These are phyloP conservation scores for Sebastolobus alascanus DNA, from an alignment of 2,797 vertebrate genomes.

Conservation along the genomic window DNA sequence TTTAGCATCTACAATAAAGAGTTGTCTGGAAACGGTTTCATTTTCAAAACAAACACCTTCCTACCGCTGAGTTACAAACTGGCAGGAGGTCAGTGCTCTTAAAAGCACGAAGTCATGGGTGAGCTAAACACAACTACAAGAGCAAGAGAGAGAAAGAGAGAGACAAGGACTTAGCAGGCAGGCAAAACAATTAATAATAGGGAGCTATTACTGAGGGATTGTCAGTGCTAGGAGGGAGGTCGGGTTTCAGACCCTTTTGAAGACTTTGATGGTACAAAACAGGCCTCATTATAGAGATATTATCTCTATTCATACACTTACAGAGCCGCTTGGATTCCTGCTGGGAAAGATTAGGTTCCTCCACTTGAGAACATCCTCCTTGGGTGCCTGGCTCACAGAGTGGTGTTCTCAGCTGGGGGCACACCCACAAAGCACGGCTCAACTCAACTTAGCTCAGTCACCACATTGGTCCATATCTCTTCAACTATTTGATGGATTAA, in stretches of 20 bases:
- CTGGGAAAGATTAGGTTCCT: constrained; percentile 90
- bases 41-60: constrained; percentile 28
- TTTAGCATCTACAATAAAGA: not conserved
- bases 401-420: constrained; percentile 77
- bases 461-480: not conserved
- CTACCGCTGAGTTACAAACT: constrained; percentile 30
- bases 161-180: constrained; percentile 74
- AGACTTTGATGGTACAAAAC: constrained; percentile 91
- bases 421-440: constrained; percentile 62
- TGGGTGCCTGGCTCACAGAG: constrained; percentile 73
- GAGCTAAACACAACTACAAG: constrained; percentile 52
- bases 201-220: constrained; percentile 86
- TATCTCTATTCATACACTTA: constrained; percentile 92
- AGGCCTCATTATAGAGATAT: constrained; percentile 92
- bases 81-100: constrained; percentile 38
- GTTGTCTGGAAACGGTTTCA: constrained; percentile 39
- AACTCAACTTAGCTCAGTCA: not conserved
- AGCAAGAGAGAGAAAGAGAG: constrained; percentile 39
- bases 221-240: constrained; percentile 85
- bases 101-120: constrained; percentile 55
- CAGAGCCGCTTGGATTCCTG: constrained; percentile 86
- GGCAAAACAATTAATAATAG: constrained; percentile 90
- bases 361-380: constrained; percentile 86
- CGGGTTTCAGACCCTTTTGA: constrained; percentile 88
- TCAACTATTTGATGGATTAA: not conserved